phyloP scores from a whole-genome alignment of 2,888 invertebrate species.

The Ctenicera cuprea region DNA sequence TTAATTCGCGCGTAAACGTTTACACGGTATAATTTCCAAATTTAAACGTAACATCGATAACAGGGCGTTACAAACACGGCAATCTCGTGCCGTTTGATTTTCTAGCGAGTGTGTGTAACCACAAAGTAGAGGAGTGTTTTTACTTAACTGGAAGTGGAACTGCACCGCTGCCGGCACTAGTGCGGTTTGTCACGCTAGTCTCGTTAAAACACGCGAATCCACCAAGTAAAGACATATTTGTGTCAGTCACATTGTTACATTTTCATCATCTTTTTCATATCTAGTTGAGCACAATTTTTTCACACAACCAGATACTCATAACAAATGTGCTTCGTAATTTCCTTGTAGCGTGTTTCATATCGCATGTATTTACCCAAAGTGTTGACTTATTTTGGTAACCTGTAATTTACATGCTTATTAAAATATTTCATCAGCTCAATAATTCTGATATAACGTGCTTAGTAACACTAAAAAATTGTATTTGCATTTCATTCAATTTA shows the following conservation, averaged over 20 bases:
- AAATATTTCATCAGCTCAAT: conserved; percentile 20
- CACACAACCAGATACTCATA: neutral
- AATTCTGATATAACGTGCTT: conserved; percentile 17
- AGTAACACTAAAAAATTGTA: conserved; percentile 16
- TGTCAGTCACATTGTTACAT: conserved; percentile 49
- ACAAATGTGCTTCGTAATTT: conserved; percentile 13
- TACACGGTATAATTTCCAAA: conserved; percentile 54
- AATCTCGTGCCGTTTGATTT: conserved; percentile 56
- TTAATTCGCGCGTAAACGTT: conserved; percentile 51
- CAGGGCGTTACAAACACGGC: conserved; percentile 53
- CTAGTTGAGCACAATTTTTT: neutral
- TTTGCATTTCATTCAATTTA: conserved; percentile 11
- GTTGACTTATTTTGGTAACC: conserved; percentile 25
- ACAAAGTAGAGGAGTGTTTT: conserved; percentile 53
- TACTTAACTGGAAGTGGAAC: conserved; percentile 51
- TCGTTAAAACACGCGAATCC: conserved; percentile 50
- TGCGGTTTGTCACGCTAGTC: conserved; percentile 54
- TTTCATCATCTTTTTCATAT: conserved; percentile 51
- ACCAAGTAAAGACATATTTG: conserved; percentile 46
- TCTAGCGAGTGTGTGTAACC: conserved; percentile 53
- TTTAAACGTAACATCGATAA: conserved; percentile 56
- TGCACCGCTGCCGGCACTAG: conserved; percentile 49
- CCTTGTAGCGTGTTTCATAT: conserved; percentile 33
- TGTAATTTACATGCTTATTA: conserved; percentile 30
- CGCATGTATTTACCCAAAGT: conserved; percentile 27